These are phyloP conservation scores for Lymantria dispar DNA, from an alignment of 2,888 invertebrate genomes.

Conservation along the genomic window DNA sequence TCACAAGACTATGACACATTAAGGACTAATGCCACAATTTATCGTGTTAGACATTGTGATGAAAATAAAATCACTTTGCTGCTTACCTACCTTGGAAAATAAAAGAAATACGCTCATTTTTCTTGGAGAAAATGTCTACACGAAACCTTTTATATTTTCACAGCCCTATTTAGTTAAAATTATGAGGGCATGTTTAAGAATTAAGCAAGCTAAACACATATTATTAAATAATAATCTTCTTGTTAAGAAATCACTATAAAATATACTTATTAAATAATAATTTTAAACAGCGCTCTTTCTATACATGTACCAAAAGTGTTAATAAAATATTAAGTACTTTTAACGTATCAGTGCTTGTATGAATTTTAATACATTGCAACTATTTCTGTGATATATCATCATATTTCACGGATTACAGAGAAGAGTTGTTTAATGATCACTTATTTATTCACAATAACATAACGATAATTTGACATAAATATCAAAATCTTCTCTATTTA, in stretches of 20 bases:
- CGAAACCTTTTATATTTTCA: not conserved
- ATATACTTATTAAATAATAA: slow-evolving; percentile 1
- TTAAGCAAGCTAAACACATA: not conserved
- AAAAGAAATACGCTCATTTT: no score
- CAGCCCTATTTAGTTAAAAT: not conserved
- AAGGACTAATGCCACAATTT: no score
- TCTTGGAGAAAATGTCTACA: not conserved
- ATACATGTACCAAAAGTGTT: not conserved
- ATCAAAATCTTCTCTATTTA: slow-evolving; percentile 13
- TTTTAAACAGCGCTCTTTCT: not conserved
- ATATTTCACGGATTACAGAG: slow-evolving; percentile 36
- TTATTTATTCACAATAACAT: not conserved
- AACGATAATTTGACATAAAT: slow-evolving; percentile 4
- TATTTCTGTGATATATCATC: slow-evolving; percentile 64
- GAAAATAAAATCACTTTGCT: no score
- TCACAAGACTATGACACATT: no score
- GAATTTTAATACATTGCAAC: slow-evolving; percentile 29
- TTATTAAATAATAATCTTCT: not conserved
- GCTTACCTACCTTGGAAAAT: no score
- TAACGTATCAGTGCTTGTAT: not conserved
- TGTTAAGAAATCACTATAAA: not conserved
- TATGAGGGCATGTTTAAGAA: not conserved
- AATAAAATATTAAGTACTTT: not conserved
- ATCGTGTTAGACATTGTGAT: no score
- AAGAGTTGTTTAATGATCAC: slow-evolving; percentile 38